Base-by-base conservation (phyloP, 2,113 vertebrate genomes). In the Ascaphus truei region DNA sequence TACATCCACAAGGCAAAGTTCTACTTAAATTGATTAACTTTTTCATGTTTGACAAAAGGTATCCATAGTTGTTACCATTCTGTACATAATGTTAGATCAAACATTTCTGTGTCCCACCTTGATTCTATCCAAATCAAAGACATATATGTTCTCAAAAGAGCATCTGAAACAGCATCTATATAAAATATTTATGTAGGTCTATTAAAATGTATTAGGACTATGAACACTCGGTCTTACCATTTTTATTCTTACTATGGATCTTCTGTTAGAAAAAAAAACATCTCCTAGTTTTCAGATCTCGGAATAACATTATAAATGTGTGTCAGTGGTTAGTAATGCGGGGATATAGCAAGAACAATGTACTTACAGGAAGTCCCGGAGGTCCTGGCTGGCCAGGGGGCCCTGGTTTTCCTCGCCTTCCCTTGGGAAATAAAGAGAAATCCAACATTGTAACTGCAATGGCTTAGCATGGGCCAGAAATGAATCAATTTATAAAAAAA, bases 281-380 rank as follows among this genome's bases (percentile, higher is more conserved):
- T n/a, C n/a, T n/a, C 51, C 25, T 29, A 61, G 15, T 45, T 45
- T 61, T 39, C 25, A 30, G 2, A 30, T 61, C n/a, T 61, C 25
- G 37, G 8, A 13, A 16, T 11, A 12, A 39, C 2, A 2, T 48
- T 75, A 51, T 41, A 55, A 10, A 15, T 27, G 23, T 4, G 4
- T 26, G 26, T n/a, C 37, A 60, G 8, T 18, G 13, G 12, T 4
- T 15, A 26, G 23, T 11, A 20, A 12, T 30, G 2, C 1, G 26
- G 23, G 18, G 18, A 41, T 31, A 26, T 20, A 30, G 18, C 8
- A 62, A 23, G 20, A 25, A 6, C 27, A 18, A 18, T 36, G 8
- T 85, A 92, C 91, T 92, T 72, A 92, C 90, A 15, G 89, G 88
- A 16, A 84, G 89, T 76, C 91, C 91, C 18, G 87, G 86, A n/a